Evolutionary conservation across 1,140 invertebrate genomes (phyloP), one percentile per base, ranked within the genome.

Genomic region (Bombus pascuorum): DNA sequence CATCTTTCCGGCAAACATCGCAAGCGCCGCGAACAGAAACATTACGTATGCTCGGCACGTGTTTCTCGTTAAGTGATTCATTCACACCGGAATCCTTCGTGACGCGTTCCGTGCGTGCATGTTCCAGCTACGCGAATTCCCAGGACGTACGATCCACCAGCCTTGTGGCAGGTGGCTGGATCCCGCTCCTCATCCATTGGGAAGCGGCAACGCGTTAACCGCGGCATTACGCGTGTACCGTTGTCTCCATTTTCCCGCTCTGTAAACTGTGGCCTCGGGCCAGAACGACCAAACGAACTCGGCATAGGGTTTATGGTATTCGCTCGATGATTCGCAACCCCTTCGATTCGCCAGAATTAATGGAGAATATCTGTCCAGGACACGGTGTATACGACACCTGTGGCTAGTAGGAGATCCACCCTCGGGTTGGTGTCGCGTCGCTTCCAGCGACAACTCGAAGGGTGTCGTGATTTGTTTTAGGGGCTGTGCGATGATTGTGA

Each of bases 41-140:
- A 85, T 88, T 83, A 83, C 85, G 87, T 77, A 90, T 90, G 87
- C 87, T 68, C 65, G 71, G 53, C 89, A 78, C 87, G 87, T 86
- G 87, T 79, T 87, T 90, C 89, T 85, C 87, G 87, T 90, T 87
- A 90, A 90, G 89, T 90, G 89, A 90, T 90, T 90, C 89, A 90
- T 87, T 89, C 89, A 81, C 79, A 79, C 75, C 66, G 87, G 87
- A 90, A 89, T 89, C 85, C 72, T 75, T 81, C 83, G 62, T 81
- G 86, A 80, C 70, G 80, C 87, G 87, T 75, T 70, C 57, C 86
- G 72, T 47, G 74, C 62, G 87, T 62, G 81, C 44, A 37, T 57
- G 42, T 83, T 32, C 47, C 39, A 32, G 66, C 37, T 44, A 59
- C 47, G 74, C 70, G 85, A 71, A 86, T 76, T 68, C 73, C 78